Percentiles rank a stretch among this genome's conserved stretches.
Evolutionary conservation across 2,888 invertebrate genomes (phyloP).

Genomic region (Sycophila texana): DNA sequence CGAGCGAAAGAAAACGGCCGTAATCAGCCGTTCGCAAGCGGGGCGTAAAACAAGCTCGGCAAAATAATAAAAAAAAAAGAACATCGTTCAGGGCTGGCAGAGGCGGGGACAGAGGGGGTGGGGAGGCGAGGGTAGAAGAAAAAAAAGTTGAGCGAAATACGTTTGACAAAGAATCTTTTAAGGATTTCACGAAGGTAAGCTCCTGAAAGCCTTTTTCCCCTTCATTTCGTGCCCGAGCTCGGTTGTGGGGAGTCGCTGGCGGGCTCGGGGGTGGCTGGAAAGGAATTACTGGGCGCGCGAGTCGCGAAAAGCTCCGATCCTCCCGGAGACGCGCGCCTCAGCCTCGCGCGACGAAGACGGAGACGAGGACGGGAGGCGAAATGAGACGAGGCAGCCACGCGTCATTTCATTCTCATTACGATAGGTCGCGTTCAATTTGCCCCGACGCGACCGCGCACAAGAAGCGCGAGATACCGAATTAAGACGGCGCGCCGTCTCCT

Average conservation of each 20-base stretch:
- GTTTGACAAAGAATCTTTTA: slow-evolving; percentile 38
- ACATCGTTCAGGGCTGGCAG: neutral
- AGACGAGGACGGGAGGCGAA: slow-evolving; percentile 27
- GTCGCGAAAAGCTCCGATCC: slow-evolving; percentile 31
- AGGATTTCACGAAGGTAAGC: slow-evolving; percentile 37
- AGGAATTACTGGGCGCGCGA: slow-evolving; percentile 36
- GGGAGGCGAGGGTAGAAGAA: no score
- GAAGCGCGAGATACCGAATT: neutral
- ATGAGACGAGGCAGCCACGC: slow-evolving; percentile 35
- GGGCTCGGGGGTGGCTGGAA: slow-evolving; percentile 7
- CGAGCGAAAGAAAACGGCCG: neutral
- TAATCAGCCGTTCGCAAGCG: neutral
- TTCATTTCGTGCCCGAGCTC: neutral
- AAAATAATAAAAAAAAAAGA: neutral
- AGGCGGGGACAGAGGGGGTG: neutral
- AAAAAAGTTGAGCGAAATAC: slow-evolving; percentile 1
- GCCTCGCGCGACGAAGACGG: slow-evolving; percentile 4
- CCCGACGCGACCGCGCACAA: neutral
- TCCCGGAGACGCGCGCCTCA: neutral
- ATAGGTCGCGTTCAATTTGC: slow-evolving; percentile 32
- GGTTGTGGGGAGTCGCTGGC: neutral
- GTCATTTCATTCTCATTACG: slow-evolving; percentile 50
- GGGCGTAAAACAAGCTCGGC: slow-evolving; percentile 5
- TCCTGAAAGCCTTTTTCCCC: slow-evolving; percentile 38
- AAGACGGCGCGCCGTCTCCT: neutral